Percentiles rank a stretch among this genome's conserved stretches.
phyloP scores from a whole-genome alignment of 2,113 vertebrate species.

The Pachycephala philippinensis region DNA sequence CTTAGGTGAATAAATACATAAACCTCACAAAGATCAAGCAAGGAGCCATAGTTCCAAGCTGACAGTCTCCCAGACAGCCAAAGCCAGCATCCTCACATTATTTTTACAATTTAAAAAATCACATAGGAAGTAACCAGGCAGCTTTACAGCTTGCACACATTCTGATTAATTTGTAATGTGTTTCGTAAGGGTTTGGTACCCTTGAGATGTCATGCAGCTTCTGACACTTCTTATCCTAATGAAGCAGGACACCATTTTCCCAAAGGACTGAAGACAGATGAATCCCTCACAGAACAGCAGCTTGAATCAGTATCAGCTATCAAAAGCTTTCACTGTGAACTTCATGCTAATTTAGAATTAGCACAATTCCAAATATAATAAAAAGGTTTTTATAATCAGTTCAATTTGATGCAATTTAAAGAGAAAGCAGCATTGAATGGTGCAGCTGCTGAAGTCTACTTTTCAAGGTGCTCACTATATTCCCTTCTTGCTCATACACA shows the following conservation, averaged over 20 bases:
- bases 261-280: background rate
- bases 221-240: background rate
- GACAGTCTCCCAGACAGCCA: background rate
- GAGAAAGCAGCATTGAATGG: background rate
- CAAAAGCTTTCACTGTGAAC: background rate
- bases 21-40: accelerated
- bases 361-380: background rate
- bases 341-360: background rate
- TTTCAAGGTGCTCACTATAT: background rate
- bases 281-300: background rate
- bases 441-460: background rate
- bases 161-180: background rate
- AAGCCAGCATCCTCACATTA: background rate
- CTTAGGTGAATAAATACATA: background rate
- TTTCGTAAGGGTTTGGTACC: background rate
- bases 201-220: background rate
- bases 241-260: background rate
- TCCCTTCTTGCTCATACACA: background rate
- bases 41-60: background rate
- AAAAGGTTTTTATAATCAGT: background rate
- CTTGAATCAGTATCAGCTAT: background rate
- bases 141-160: background rate
- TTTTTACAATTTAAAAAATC: background rate
- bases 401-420: background rate
- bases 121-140: background rate